Evolutionary conservation across 2,797 vertebrate species (phyloP).

Genomic region (Myiotriccus ornatus): DNA sequence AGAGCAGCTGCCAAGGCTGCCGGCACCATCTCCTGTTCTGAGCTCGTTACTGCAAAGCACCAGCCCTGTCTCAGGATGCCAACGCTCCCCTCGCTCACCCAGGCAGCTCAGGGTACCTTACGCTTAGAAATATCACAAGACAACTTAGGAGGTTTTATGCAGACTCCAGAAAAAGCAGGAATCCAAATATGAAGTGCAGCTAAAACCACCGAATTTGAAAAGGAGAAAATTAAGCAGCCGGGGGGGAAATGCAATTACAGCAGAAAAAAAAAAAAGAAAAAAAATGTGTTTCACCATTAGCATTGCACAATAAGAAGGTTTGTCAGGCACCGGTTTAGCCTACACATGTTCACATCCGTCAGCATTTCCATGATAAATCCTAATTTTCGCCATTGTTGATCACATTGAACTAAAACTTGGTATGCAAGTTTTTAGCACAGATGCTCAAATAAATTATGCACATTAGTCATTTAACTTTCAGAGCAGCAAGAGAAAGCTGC

Average conservation of each 20-base stretch:
- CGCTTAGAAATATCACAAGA: background rate
- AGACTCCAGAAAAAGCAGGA: slow-evolving; percentile 27
- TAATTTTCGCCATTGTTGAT: slow-evolving; percentile 75
- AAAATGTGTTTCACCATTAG: slow-evolving; percentile 53
- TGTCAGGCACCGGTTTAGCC: slow-evolving; percentile 69
- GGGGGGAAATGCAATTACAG: slow-evolving; percentile 31
- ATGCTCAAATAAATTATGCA: slow-evolving; percentile 77
- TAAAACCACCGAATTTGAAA: background rate
- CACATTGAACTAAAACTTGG: slow-evolving; percentile 72
- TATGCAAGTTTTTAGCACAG: slow-evolving; percentile 75
- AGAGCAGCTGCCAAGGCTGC: slow-evolving; percentile 35
- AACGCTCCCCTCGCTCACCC: background rate
- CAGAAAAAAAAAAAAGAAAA: slow-evolving; percentile 15
- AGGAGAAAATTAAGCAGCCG: slow-evolving; percentile 60
- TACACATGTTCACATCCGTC: slow-evolving; percentile 70
- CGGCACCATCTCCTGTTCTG: slow-evolving; percentile 72
- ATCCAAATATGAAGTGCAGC: slow-evolving; percentile 21
- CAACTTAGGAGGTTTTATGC: slow-evolving; percentile 38
- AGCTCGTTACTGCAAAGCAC: slow-evolving; percentile 48
- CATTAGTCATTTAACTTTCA: slow-evolving; percentile 72
- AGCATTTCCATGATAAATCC: slow-evolving; percentile 75
- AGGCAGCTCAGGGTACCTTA: background rate
- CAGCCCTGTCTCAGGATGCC: background rate
- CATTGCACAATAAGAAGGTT: slow-evolving; percentile 72
- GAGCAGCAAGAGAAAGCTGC: slow-evolving; percentile 58